phyloP scores from a whole-genome alignment of 2,113 vertebrate species.

The Clarias macrocephalus region DNA sequence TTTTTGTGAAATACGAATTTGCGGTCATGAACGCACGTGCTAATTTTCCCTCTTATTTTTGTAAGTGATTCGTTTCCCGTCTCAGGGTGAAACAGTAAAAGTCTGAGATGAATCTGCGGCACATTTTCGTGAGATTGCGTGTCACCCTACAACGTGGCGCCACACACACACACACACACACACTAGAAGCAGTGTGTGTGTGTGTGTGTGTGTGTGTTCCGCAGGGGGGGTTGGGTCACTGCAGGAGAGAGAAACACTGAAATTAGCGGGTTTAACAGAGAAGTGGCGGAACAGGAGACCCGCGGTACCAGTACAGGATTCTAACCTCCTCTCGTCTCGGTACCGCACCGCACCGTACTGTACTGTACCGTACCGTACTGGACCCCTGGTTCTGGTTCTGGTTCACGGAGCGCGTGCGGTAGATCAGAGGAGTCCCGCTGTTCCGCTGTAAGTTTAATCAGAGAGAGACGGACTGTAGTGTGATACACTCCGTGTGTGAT shows the following conservation, averaged over 20 bases:
- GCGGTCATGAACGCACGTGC: neutral
- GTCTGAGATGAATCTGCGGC: slow-evolving; percentile 40
- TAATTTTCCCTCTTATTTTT: neutral
- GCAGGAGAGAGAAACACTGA: neutral
- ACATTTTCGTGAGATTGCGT: slow-evolving; percentile 67
- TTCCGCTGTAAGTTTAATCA: neutral
- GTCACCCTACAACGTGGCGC: slow-evolving; percentile 80
- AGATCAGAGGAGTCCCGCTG: neutral
- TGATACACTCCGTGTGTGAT: neutral
- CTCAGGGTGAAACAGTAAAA: neutral
- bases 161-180: slow-evolving; percentile 52
- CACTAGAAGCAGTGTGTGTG: slow-evolving; percentile 64
- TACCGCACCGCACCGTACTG: rapidly evolving
- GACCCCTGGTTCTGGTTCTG: too few relatives aligned
- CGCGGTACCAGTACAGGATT: too few relatives aligned
- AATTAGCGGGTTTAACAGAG: neutral
- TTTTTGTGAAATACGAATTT: neutral
- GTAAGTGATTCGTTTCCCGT: neutral
- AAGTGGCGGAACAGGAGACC: neutral
- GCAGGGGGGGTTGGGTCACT: neutral
- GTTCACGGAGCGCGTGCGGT: neutral
- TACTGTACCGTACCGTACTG: rapidly evolving
- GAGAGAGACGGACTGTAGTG: too few relatives aligned
- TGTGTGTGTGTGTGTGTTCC: neutral
- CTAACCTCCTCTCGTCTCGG: too few relatives aligned